phyloP scores from a whole-genome alignment of 2,888 invertebrate species.

The Oasisia sp. region DNA sequence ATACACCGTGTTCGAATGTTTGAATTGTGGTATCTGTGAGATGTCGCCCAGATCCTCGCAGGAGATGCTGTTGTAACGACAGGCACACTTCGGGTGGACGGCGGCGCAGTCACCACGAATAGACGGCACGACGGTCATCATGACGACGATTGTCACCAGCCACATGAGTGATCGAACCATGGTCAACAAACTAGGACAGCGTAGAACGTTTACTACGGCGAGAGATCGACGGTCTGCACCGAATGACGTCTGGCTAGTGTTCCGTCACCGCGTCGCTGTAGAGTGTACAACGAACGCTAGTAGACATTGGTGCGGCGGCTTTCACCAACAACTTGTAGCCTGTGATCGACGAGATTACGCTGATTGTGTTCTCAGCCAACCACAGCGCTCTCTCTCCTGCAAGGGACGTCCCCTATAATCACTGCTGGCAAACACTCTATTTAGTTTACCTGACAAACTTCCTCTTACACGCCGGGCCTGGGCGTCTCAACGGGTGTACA shows the following conservation, averaged over 20 bases:
- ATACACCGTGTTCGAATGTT: background rate
- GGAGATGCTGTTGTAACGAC: background rate
- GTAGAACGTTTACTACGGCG: background rate
- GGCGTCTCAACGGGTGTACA: no score
- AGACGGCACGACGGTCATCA: background rate
- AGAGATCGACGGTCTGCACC: background rate
- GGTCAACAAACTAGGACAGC: background rate
- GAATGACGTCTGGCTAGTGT: background rate
- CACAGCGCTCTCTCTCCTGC: no score
- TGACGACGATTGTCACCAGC: background rate
- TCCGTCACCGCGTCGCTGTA: background rate
- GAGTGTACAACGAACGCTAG: no score
- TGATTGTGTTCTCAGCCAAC: no score
- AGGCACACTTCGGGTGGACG: background rate
- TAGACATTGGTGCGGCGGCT: no score
- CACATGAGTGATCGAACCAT: background rate
- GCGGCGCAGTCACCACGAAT: background rate
- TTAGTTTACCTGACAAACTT: no score
- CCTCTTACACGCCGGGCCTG: no score
- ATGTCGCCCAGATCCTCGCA: background rate
- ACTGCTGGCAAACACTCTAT: no score
- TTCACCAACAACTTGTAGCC: no score
- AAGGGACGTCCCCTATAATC: no score
- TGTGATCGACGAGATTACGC: no score
- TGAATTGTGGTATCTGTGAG: background rate